phyloP scores from a whole-genome alignment of 2,113 vertebrate species.

The Todiramphus saurophagus region DNA sequence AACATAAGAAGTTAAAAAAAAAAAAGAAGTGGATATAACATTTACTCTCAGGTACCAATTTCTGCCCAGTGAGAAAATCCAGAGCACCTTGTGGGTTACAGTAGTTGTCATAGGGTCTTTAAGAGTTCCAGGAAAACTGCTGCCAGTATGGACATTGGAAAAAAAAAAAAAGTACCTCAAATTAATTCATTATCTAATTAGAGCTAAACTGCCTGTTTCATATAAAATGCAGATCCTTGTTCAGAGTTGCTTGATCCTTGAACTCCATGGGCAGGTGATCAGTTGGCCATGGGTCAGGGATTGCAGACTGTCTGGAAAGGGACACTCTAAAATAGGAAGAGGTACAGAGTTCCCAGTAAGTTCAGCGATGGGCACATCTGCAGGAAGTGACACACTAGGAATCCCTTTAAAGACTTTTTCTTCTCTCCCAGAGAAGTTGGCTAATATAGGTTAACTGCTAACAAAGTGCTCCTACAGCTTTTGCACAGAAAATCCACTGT shows the following conservation, averaged over 20 bases:
- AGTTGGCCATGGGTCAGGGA: neutral
- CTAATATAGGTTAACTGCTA: neutral
- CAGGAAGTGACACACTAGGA: neutral
- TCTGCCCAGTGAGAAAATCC: constrained; percentile 41
- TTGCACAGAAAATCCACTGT: neutral
- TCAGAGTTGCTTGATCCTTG: neutral
- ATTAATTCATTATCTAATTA: constrained; percentile 16
- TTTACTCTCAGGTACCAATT: constrained; percentile 34
- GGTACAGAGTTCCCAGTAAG: neutral
- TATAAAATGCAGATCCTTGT: neutral
- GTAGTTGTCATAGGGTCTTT: neutral
- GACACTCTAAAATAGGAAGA: neutral
- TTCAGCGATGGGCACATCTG: neutral
- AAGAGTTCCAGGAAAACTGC: constrained; percentile 19
- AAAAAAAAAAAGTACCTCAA: neutral
- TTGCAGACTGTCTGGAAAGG: neutral
- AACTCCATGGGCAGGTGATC: neutral
- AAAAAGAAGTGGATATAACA: neutral
- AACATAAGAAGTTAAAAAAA: neutral
- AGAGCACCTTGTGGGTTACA: constrained; percentile 9
- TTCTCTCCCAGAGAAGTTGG: neutral
- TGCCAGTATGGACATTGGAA: neutral
- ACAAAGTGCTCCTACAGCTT: neutral
- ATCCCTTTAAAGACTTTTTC: neutral
- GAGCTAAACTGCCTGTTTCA: neutral